Base-by-base conservation (phyloP, 2,888 invertebrate species). In the Agrochola lota region DNA sequence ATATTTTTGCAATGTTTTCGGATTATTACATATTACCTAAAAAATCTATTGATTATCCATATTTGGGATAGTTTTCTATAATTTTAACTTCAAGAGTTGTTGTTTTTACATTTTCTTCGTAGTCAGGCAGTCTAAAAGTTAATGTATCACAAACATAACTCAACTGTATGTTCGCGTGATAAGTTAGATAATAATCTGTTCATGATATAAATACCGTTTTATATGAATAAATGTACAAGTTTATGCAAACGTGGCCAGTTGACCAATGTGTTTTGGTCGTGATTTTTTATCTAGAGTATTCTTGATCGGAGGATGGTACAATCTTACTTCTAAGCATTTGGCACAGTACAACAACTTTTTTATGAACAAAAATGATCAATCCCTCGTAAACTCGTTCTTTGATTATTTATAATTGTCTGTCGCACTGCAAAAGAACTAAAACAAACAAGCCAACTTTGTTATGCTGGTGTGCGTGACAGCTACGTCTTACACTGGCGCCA, bases 301-400 rank as follows among this genome's bases (percentile, higher is more conserved):
- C 1, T 46, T 66, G 17, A 43, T 66, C 17, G 43, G 20, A 26
- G 9, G 43, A 26, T 43, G 17, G 35, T 35, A 40, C 20, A 23
- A 26, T 40, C 20, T 5, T 20, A 40, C 49, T 40, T 17, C n/a
- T 8, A 77, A 74, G 40, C 17, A 40, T 57, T 73, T 30, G 40
- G 35, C 30, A 78, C 46, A 46, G 35, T 59, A 69, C 30, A 40
- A 63, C n/a, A 35, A 23, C 26, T 40, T 40, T 63, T 67, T 30
- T 80, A 59, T 59, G 11, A 52, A 43, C 70, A 70, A 79, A 49
- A 77, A 59, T 60, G 26, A 59, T 52, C 8, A 68, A 79, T 49
- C 30, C 9, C 66, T 20, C 20, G 6, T 66, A 20, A 40, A 7
- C 66, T 20, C 20, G 6, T 66, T 52, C 20, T 52, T 20, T 52